Conservation (phyloP, 2,888 invertebrate genomes). For the Hedya salicella region DNA sequence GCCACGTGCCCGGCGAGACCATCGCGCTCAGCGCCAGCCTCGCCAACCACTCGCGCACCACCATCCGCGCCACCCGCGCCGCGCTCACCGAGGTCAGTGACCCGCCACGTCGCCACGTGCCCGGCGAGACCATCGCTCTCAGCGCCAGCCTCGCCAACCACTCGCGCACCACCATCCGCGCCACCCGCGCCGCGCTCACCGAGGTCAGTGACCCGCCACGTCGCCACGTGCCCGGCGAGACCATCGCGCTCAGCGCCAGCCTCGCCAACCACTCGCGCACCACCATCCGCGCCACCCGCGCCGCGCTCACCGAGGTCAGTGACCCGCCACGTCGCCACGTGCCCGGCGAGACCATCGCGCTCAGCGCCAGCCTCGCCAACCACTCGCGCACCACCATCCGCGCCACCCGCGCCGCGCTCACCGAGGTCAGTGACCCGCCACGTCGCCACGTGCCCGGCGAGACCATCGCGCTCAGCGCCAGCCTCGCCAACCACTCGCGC, state of each 20-base stretch:
- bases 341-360: constrained; percentile 65
- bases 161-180: too few species aligned
- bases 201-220: constrained; percentile 61
- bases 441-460: neutral
- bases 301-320: constrained; percentile 87
- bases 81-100: constrained; percentile 85
- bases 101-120: constrained; percentile 60
- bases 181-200: constrained; percentile 91
- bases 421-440: too few species aligned
- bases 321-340: neutral
- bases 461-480: neutral
- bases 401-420: too few species aligned
- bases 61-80: constrained; percentile 93
- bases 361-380: neutral
- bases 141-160: too few species aligned
- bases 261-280: too few species aligned
- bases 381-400: neutral
- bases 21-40: constrained; percentile 94
- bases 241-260: constrained; percentile 94
- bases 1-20: constrained; percentile 82
- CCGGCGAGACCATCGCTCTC: constrained; percentile 89
- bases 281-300: constrained; percentile 93
- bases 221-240: constrained; percentile 80
- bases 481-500: constrained; percentile 1
- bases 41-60: too few species aligned